These are phyloP conservation scores for Drosophila bifasciata DNA, from an alignment of 1,140 invertebrate genomes.

Conservation along the genomic window DNA sequence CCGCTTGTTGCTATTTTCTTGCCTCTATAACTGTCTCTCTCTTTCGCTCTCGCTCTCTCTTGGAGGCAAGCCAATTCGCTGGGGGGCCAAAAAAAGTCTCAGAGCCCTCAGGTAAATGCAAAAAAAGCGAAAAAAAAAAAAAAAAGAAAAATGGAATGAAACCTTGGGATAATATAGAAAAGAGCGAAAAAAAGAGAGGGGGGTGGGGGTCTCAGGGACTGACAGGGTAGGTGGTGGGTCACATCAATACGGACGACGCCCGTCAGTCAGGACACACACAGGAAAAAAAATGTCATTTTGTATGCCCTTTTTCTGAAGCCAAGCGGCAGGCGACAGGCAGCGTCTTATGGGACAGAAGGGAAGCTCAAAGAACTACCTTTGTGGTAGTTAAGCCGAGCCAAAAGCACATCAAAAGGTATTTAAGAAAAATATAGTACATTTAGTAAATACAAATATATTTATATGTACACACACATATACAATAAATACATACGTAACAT, in stretches of 20 bases:
- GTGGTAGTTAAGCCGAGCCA: no score
- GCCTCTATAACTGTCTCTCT: background rate
- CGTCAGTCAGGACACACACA: conserved; percentile 44
- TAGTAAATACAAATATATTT: no score
- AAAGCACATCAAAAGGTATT: no score
- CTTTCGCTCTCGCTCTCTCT: conserved; percentile 1
- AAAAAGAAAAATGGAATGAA: background rate
- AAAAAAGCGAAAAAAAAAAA: background rate
- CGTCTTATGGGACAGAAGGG: no score
- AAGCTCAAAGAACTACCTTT: no score
- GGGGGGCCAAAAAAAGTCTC: conserved; percentile 23
- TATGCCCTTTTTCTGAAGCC: conserved; percentile 9
- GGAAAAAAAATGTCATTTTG: background rate
- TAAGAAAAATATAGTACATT: no score
- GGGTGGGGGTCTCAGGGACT: conserved; percentile 3
- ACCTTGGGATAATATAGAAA: conserved; percentile 22
- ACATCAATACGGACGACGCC: conserved; percentile 53
- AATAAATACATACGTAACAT: no score
- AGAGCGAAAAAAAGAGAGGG: background rate
- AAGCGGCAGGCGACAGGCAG: no score
- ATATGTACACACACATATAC: no score
- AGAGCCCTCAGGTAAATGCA: conserved; percentile 36
- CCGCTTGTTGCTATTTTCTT: conserved; percentile 37
- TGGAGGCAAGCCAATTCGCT: conserved; percentile 27
- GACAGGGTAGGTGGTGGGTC: conserved; percentile 17